Base-by-base conservation (phyloP, 2,888 invertebrate species). In the Xiphydria camelus region DNA sequence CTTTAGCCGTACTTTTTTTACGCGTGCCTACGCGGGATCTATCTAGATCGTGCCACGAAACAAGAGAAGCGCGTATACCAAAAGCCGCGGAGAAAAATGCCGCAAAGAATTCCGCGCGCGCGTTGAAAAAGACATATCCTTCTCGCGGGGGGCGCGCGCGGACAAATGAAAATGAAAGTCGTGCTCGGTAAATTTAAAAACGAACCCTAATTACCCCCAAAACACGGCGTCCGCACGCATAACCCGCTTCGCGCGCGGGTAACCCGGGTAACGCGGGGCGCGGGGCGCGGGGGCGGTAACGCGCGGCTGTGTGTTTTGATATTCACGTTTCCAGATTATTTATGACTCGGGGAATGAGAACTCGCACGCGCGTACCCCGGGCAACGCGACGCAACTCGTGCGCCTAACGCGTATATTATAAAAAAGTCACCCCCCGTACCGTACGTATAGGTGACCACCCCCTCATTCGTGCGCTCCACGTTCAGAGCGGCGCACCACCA, bases 301-400 rank as follows among this genome's bases (percentile, higher is more conserved):
- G 38, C 39, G 14, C 37, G 42, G 47, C 51, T 54, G 55, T 51
- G 25, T 31, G 55, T 60, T 48, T 59, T 60, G 62, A 67, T 67
- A 68, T 67, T 66, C 62, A 62, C 64, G 66, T 68, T 63, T 54
- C 54, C 47, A 57, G 57, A 63, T 68, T 68, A 69, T 69, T 69
- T 69, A 68, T 61, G 67, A 59, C 58, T 53, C 39, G 42, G 45
- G 57, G 59, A 65, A 66, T 62, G 64, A 63, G 61, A 55, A 53
- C 56, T 52, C 62, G 61, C 66, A 69, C 65, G 67, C n/a, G n/a
- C 65, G 62, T 62, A 52, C 52, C 50, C 47, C 51, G 40, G 35
- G 29, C 48, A 44, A 49, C 55, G 59, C 51, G 49, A 62, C 60
- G 60, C 61, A 57, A 59, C 51, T 63, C 62, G 59, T 65, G 62